Conservation (phyloP, 2,888 invertebrate genomes). For the Apodemia duryi region DNA sequence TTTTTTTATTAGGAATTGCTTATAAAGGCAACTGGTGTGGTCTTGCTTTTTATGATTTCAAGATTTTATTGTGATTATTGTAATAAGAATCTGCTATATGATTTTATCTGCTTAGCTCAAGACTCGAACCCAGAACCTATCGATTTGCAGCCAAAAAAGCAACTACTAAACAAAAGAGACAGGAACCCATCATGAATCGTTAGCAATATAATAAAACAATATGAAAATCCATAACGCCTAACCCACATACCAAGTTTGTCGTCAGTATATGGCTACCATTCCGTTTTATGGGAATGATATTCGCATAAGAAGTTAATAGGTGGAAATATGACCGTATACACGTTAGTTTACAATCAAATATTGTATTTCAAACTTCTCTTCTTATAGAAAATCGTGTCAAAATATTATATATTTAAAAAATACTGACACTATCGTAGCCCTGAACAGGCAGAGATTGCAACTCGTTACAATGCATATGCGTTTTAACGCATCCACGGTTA, state of each 20-base stretch:
- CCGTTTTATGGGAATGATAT: slow-evolving; percentile 1
- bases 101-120: background rate
- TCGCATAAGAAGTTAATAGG: slow-evolving; percentile 11
- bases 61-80: too few relatives aligned
- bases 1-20: too few relatives aligned
- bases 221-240: background rate
- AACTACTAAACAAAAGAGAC: background rate
- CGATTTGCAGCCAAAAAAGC: background rate
- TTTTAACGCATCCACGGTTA: too few relatives aligned
- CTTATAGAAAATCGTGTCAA: too few relatives aligned
- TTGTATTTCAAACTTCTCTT: too few relatives aligned
- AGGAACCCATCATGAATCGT: background rate
- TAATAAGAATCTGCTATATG: too few relatives aligned
- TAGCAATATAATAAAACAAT: background rate
- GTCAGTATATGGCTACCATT: slow-evolving; percentile 2
- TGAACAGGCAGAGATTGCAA: too few relatives aligned
- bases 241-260: slow-evolving; percentile 3
- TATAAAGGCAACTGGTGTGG: too few relatives aligned
- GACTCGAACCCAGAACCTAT: background rate
- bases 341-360: background rate
- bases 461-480: too few relatives aligned
- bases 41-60: too few relatives aligned
- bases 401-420: too few relatives aligned
- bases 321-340: slow-evolving; percentile 1
- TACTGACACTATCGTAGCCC: too few relatives aligned